These are phyloP conservation scores for Enteromius viviparus DNA, from an alignment of 2,797 vertebrate species.

Conservation along the genomic window DNA sequence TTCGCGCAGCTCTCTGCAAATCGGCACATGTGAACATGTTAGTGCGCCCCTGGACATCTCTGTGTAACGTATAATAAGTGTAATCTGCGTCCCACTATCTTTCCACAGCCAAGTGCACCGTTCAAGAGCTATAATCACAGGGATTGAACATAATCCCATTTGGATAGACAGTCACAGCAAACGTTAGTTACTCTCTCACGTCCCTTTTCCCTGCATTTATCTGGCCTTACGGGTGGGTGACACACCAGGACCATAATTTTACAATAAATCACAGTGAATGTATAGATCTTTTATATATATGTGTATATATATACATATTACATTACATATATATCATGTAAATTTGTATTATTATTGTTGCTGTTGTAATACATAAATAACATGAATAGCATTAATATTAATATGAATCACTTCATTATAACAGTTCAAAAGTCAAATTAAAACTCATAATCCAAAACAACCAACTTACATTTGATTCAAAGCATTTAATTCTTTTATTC, in stretches of 20 bases:
- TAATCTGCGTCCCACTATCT: conserved; percentile 45
- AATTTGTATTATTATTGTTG: too few species aligned
- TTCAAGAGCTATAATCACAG: conserved; percentile 30
- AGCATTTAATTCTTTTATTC: too few species aligned
- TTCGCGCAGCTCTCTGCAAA: conserved; percentile 31
- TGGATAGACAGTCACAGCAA: conserved; percentile 28
- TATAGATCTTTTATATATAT: neutral
- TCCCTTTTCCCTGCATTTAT: neutral
- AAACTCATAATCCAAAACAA: too few species aligned
- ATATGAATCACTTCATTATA: too few species aligned
- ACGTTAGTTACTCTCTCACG: neutral
- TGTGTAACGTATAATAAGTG: conserved; percentile 20
- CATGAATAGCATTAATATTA: too few species aligned
- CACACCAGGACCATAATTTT: neutral
- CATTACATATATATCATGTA: too few species aligned
- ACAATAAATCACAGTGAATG: neutral
- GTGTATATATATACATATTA: too few species aligned
- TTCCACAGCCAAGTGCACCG: conserved; percentile 1
- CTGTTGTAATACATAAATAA: too few species aligned
- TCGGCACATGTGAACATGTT: conserved; percentile 19
- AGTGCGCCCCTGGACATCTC: conserved; percentile 11
- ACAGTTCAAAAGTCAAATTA: too few species aligned
- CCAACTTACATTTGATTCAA: neutral
- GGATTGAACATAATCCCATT: conserved; percentile 50
- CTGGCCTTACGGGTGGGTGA: neutral